Conservation (phyloP, 2,888 invertebrate genomes). For the Pherbina coryleti region DNA sequence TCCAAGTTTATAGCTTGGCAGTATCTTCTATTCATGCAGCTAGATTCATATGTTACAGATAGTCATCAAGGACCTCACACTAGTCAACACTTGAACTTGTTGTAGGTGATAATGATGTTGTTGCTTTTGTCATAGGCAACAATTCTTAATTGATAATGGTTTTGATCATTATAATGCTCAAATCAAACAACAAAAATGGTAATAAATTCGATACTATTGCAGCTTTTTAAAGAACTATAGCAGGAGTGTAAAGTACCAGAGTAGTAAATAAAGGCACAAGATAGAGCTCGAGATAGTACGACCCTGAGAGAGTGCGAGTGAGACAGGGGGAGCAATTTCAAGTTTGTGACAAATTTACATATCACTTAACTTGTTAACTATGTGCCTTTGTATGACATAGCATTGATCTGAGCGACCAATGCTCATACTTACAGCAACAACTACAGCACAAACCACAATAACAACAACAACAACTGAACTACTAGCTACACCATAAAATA, state of each 20-base stretch:
- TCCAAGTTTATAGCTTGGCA: conserved; percentile 1
- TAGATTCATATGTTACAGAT: background rate
- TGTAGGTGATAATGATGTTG: background rate
- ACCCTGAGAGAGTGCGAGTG: no score
- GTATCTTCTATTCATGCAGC: background rate
- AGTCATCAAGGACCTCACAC: background rate
- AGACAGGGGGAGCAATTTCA: background rate
- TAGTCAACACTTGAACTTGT: conserved; percentile 2
- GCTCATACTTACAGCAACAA: background rate
- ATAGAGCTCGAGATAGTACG: no score
- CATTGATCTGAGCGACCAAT: background rate
- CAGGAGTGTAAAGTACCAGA: no score
- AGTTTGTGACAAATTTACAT: conserved; percentile 41
- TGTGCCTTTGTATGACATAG: conserved; percentile 32
- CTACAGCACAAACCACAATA: background rate
- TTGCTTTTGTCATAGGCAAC: background rate
- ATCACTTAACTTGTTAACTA: conserved; percentile 45
- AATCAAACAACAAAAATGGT: background rate
- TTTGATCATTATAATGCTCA: background rate
- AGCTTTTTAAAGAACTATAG: no score
- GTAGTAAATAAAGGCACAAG: no score
- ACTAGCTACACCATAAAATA: no score
- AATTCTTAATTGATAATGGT: background rate
- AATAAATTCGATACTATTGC: background rate
- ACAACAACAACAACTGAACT: conserved; percentile 4